Conservation (phyloP, 2,797 vertebrate genomes). For the Chelidonichthys spinosus region DNA sequence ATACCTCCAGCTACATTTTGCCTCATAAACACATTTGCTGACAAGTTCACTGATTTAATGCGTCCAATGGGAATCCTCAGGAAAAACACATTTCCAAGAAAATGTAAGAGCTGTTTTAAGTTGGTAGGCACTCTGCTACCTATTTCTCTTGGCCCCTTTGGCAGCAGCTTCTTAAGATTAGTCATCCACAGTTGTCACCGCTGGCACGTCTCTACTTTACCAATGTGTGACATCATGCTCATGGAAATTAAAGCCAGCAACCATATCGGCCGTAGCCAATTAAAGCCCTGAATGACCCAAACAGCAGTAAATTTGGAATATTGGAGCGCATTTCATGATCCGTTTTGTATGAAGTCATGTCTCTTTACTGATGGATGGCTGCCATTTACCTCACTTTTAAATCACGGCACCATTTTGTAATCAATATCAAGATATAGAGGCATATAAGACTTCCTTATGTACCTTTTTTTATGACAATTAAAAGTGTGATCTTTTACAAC, state of each 20-base stretch:
- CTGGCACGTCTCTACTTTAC: constrained; percentile 51
- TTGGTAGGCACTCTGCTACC: constrained; percentile 41
- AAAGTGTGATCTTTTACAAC: constrained; percentile 5
- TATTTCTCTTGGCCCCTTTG: constrained; percentile 52
- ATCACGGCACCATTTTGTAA: neutral
- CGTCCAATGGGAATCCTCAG: constrained; percentile 41
- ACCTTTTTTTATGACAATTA: neutral
- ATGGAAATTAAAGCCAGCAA: constrained; percentile 64
- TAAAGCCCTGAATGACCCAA: constrained; percentile 52
- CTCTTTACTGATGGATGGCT: constrained; percentile 51
- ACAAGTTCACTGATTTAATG: constrained; percentile 56
- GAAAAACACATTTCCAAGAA: constrained; percentile 40
- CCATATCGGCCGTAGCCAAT: constrained; percentile 55
- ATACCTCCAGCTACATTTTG: constrained; percentile 33
- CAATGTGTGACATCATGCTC: constrained; percentile 68
- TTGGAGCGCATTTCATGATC: constrained; percentile 49
- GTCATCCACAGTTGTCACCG: constrained; percentile 61
- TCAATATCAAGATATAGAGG: neutral
- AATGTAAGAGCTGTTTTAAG: constrained; percentile 13
- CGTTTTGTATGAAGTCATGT: constrained; percentile 60
- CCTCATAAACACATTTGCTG: constrained; percentile 58
- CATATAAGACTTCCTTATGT: constrained; percentile 10
- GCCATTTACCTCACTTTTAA: constrained; percentile 35
- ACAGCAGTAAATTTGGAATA: constrained; percentile 64
- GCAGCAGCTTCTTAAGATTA: constrained; percentile 47